Conservation (phyloP, 2,888 invertebrate species). For the Lissocephala sabroskyi region DNA sequence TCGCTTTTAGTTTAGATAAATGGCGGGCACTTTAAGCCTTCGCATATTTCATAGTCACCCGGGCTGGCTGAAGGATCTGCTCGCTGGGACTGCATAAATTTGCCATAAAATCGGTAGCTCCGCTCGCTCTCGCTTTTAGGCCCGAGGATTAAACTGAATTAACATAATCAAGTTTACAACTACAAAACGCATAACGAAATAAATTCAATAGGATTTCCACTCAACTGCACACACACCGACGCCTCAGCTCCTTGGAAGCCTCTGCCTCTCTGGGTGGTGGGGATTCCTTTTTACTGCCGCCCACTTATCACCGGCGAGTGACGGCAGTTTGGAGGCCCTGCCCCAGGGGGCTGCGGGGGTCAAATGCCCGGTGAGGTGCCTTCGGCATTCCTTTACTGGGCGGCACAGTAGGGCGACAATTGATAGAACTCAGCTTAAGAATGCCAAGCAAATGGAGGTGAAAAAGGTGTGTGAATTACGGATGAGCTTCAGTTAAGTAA, state of each 20-base stretch:
- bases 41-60: slow-evolving; percentile 31
- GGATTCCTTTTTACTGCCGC: slow-evolving; percentile 2
- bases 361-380: too few species aligned
- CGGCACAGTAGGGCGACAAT: too few species aligned
- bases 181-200: slow-evolving; percentile 36
- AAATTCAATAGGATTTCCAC: slow-evolving; percentile 46
- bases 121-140: too few species aligned
- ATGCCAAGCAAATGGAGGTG: too few species aligned
- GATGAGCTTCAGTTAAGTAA: too few species aligned
- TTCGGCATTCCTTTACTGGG: too few species aligned
- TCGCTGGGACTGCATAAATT: slow-evolving; percentile 40
- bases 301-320: slow-evolving; percentile 17
- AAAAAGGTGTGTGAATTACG: too few species aligned
- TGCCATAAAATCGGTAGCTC: slow-evolving; percentile 39
- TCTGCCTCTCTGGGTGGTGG: slow-evolving; percentile 2
- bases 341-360: too few species aligned
- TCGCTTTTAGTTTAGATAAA: slow-evolving; percentile 34
- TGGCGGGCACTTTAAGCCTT: slow-evolving; percentile 27
- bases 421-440: too few species aligned
- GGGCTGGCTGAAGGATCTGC: not conserved
- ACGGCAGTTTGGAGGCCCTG: too few species aligned
- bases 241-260: slow-evolving; percentile 11
- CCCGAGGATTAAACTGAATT: slow-evolving; percentile 32
- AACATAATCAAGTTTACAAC: slow-evolving; percentile 44
- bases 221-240: slow-evolving; percentile 18